A percentile compares a stretch with the other conserved stretches of the same genome.
Evolutionary conservation across 2,797 vertebrate species (phyloP).

Genomic region (Falco peregrinus): DNA sequence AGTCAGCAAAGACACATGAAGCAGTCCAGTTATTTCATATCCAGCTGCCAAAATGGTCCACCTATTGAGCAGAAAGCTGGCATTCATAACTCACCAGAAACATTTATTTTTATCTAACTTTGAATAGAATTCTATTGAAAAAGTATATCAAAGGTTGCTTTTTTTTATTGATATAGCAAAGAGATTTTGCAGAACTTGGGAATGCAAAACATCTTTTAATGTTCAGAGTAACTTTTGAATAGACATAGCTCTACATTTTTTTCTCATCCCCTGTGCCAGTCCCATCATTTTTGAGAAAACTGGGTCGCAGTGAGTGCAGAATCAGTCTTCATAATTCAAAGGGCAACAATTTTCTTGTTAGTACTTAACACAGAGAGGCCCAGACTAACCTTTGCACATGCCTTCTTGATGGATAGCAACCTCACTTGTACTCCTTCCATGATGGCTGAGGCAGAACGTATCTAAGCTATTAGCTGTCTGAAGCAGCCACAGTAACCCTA

Average conservation of each 20-base stretch:
- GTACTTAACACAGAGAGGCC: background rate
- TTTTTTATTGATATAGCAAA: slow-evolving; percentile 7
- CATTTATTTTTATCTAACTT: slow-evolving; percentile 31
- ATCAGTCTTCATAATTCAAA: background rate
- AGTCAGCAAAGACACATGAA: background rate
- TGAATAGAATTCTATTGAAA: slow-evolving; percentile 7
- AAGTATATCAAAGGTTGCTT: background rate
- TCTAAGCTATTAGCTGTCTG: background rate
- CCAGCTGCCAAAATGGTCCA: slow-evolving; percentile 13
- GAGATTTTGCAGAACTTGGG: background rate
- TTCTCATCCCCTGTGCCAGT: background rate
- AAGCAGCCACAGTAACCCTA: background rate
- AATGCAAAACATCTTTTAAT: background rate
- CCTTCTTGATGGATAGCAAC: background rate
- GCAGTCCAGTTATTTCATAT: background rate
- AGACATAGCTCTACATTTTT: background rate
- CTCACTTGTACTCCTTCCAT: background rate
- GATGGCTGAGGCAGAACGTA: background rate
- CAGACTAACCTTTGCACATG: background rate
- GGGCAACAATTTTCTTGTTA: background rate
- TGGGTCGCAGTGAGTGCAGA: background rate
- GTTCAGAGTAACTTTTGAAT: background rate
- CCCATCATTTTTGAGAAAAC: background rate
- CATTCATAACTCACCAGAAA: background rate
- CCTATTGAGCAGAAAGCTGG: background rate